These are phyloP conservation scores for Apodemus speciosus DNA, from an alignment of 2,113 vertebrate genomes.

Conservation along the genomic window DNA sequence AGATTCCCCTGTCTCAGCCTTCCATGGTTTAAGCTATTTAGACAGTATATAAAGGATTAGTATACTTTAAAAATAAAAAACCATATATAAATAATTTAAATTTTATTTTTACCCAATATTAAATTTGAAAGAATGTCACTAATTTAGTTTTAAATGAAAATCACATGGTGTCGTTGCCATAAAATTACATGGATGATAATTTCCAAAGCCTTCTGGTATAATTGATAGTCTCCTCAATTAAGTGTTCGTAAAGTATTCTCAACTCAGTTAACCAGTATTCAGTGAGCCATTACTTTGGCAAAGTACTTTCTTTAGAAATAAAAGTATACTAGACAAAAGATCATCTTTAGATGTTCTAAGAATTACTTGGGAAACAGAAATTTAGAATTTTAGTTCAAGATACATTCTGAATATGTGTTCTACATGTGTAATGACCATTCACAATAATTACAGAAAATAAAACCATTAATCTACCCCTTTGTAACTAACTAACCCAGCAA, in stretches of 20 bases:
- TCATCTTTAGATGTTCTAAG: neutral
- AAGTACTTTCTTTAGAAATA: slow-evolving; percentile 22
- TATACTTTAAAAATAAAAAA: slow-evolving; percentile 44
- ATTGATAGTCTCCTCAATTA: neutral
- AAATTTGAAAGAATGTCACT: neutral
- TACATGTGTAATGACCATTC: slow-evolving; percentile 17
- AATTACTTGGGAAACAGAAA: neutral
- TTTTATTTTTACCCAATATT: slow-evolving; percentile 36
- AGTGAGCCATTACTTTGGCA: slow-evolving; percentile 2
- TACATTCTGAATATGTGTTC: slow-evolving; percentile 3
- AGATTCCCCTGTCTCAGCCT: neutral
- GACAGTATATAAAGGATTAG: neutral
- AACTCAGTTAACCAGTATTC: neutral
- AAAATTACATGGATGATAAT: slow-evolving; percentile 23
- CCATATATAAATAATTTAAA: neutral
- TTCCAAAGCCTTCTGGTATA: slow-evolving; percentile 42
- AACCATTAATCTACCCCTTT: neutral
- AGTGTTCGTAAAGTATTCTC: slow-evolving; percentile 13
- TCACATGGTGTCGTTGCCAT: slow-evolving; percentile 24
- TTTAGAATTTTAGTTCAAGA: neutral
- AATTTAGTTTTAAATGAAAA: slow-evolving; percentile 56
- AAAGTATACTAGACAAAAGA: neutral
- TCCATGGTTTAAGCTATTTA: slow-evolving; percentile 47
- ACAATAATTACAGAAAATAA: neutral
- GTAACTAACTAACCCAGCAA: slow-evolving; percentile 9